Conservation (phyloP, 1,140 invertebrate genomes). For the Drosophila pachea region DNA sequence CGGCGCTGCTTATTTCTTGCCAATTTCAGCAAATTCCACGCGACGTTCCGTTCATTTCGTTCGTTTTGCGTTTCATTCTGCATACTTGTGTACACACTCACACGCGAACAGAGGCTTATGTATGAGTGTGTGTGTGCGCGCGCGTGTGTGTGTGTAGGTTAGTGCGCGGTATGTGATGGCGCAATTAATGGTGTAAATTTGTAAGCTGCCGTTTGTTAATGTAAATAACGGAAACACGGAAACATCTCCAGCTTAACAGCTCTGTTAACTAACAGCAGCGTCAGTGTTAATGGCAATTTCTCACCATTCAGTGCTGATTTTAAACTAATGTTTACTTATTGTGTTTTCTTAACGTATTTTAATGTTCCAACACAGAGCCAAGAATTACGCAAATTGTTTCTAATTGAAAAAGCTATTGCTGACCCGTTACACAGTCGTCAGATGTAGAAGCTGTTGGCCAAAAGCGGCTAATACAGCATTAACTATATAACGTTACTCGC, state of each 20-base stretch:
- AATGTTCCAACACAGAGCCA: constrained; percentile 17
- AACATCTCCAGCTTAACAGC: constrained; percentile 8
- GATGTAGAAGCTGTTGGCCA: constrained; percentile 11
- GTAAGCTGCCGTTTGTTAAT: constrained; percentile 24
- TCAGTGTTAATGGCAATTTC: constrained; percentile 41
- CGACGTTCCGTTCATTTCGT: constrained; percentile 47
- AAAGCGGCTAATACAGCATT: constrained; percentile 41
- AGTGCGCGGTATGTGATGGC: constrained; percentile 15
- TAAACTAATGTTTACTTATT: constrained; percentile 3
- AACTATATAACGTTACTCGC: constrained; percentile 40
- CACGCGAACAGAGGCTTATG: no score
- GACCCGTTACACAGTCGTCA: neutral
- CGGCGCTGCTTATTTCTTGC: constrained; percentile 44
- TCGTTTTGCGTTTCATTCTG: constrained; percentile 51
- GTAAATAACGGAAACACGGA: neutral
- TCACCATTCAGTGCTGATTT: neutral
- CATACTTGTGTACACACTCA: constrained; percentile 1
- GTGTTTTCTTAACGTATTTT: constrained; percentile 41
- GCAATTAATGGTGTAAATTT: constrained; percentile 34
- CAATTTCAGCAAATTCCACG: constrained; percentile 69
- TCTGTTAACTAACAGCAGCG: constrained; percentile 9
- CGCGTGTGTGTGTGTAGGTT: constrained; percentile 4
- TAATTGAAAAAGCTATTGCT: constrained; percentile 2
- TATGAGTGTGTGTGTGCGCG: constrained; percentile 4
- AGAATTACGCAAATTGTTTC: neutral